Percentiles rank a stretch among this genome's conserved stretches.
Evolutionary conservation across 2,888 invertebrate species (phyloP).

Genomic region (Eupithecia vulgata): DNA sequence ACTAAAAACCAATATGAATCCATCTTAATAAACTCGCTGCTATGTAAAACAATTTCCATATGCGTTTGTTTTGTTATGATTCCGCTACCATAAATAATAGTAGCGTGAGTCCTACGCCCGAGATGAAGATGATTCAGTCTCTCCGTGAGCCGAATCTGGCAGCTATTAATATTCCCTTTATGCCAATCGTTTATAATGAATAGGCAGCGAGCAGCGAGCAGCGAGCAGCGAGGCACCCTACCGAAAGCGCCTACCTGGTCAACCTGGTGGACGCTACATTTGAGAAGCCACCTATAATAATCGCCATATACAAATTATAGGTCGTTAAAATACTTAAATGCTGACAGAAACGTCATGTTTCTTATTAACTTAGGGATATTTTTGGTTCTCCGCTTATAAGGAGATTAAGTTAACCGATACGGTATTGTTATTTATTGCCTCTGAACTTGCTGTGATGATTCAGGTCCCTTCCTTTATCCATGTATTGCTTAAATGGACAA

Average conservation of each 20-base stretch:
- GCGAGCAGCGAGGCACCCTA: slow-evolving; percentile 36
- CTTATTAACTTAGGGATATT: slow-evolving; percentile 43
- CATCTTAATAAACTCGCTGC: slow-evolving; percentile 34
- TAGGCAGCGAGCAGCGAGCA: slow-evolving; percentile 42
- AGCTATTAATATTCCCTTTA: slow-evolving; percentile 72
- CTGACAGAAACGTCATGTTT: slow-evolving; percentile 41
- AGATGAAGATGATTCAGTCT: slow-evolving; percentile 62
- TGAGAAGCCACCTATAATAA: slow-evolving; percentile 43
- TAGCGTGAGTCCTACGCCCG: slow-evolving; percentile 61
- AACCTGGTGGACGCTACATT: slow-evolving; percentile 27
- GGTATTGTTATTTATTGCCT: slow-evolving; percentile 43
- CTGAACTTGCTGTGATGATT: slow-evolving; percentile 33
- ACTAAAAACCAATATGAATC: slow-evolving; percentile 39
- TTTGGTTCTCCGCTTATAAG: slow-evolving; percentile 38
- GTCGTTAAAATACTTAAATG: slow-evolving; percentile 46
- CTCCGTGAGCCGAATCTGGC: slow-evolving; percentile 61
- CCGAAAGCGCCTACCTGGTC: slow-evolving; percentile 27
- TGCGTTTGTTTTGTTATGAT: slow-evolving; percentile 41
- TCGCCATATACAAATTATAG: slow-evolving; percentile 46
- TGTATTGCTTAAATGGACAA: slow-evolving; percentile 7
- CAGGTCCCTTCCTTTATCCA: slow-evolving; percentile 32
- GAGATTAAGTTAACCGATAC: slow-evolving; percentile 41
- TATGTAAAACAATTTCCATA: slow-evolving; percentile 38
- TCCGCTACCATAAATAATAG: slow-evolving; percentile 37
- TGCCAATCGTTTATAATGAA: slow-evolving; percentile 61